These are phyloP conservation scores for Cataglyphis albicans DNA, from an alignment of 2,888 invertebrate genomes.

Conservation along the genomic window DNA sequence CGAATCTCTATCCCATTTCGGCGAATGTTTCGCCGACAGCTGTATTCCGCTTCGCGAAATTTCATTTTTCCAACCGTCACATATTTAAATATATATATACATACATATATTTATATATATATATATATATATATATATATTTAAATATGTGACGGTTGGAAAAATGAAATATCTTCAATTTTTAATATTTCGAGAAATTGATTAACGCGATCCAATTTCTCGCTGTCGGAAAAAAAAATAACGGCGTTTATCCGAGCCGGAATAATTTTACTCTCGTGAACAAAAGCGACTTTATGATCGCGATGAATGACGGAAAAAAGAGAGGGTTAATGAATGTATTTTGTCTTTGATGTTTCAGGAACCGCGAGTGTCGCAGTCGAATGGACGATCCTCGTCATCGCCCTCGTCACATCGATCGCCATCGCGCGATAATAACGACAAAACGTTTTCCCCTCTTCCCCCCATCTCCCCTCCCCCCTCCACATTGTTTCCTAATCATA, in stretches of 20 bases:
- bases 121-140: not conserved
- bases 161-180: not conserved
- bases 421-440: slow-evolving; percentile 70
- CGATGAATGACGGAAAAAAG: not conserved
- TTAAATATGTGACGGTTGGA: not conserved
- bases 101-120: too few relatives aligned
- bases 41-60: not conserved
- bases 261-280: slow-evolving; percentile 9
- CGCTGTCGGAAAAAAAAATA: not conserved
- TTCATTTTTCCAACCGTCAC: not conserved
- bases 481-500: slow-evolving; percentile 69
- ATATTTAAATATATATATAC: not conserved
- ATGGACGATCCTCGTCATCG: slow-evolving; percentile 54
- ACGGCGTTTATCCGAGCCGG: not conserved
- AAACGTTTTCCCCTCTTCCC: not conserved
- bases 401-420: slow-evolving; percentile 54
- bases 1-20: not conserved
- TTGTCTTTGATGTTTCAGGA: slow-evolving; percentile 61
- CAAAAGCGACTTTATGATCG: not conserved
- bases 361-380: slow-evolving; percentile 41
- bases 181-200: not conserved
- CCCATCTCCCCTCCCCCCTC: not conserved
- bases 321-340: not conserved
- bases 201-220: not conserved
- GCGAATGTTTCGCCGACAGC: not conserved